Base-by-base conservation (phyloP, 2,113 vertebrate genomes). In the Tragulus kanchil region DNA sequence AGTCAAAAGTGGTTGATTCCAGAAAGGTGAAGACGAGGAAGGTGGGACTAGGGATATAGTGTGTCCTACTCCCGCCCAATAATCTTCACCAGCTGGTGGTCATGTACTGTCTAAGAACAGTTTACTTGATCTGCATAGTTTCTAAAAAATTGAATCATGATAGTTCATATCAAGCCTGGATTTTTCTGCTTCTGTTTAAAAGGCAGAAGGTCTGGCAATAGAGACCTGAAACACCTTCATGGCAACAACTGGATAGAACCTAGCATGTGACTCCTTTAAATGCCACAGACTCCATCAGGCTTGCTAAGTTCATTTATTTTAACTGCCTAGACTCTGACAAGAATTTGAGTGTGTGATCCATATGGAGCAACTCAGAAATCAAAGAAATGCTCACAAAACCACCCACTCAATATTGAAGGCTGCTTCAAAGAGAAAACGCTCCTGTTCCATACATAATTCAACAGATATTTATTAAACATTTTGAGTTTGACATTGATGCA, bases 101-200 rank as follows among this genome's bases (percentile, higher is more conserved):
- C 8, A 6, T 71, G 56, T 86, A 19, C n/a, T 26, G 1, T 26
- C 11, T 16, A 69, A 85, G 11, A 95, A 52, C 1, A 67, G 65
- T 82, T 82, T 94, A 17, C 48, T 94, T 88, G 15, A 3, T 54
- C 78, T 85, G 15, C 25, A 75, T 5, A 75, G 17, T 82, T 93
- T 85, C 69, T 14, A 77, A 82, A 75, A 75, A 94, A 42, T n/a
- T 77, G 17, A 93, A 65, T 69, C 16, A 28, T 78, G 8, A 3
- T 14, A 28, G 14, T 52, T 89, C 17, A 31, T 19, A n/a, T 69
- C 42, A 89, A 82, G 54, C 67, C 67, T 71, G 31, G 75, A 50
- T 88, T 85, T 85, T 91, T 64, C 56, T 88, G 36, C 19, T 58
- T 88, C 19, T 26, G 31, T n/a, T 28, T n/a, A 62, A 73, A 90